Evolutionary conservation across 2,888 invertebrate genomes (phyloP).

Genomic region (Thera britannica): DNA sequence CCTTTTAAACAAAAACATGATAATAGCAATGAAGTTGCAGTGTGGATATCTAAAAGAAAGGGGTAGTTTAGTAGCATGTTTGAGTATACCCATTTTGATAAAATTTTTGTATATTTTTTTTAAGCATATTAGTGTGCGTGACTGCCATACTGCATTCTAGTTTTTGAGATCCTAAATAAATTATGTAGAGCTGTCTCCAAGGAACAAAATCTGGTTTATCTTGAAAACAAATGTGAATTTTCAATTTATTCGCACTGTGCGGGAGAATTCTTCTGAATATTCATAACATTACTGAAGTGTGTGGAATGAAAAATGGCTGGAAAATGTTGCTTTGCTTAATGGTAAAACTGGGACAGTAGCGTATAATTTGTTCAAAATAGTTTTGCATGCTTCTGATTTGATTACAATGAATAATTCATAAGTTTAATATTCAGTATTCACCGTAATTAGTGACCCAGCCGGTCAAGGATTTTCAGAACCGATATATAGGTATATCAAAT

Average conservation of each 20-base stretch:
- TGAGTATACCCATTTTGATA: too few species aligned
- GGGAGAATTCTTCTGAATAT: conserved; percentile 30
- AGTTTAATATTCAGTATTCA: not conserved
- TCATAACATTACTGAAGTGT: conserved; percentile 21
- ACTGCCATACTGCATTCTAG: conserved; percentile 5
- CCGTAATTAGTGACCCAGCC: not conserved
- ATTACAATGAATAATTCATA: not conserved
- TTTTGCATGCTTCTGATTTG: not conserved
- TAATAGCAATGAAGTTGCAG: too few species aligned
- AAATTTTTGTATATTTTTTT: too few species aligned
- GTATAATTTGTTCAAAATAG: not conserved
- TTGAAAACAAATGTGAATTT: conserved; percentile 35
- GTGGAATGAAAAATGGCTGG: conserved; percentile 15
- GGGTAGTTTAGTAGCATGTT: too few species aligned
- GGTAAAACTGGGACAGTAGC: conserved; percentile 1
- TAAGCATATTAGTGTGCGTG: not conserved
- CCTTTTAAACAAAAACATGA: too few species aligned
- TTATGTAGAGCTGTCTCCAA: conserved; percentile 36
- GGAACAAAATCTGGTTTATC: conserved; percentile 33
- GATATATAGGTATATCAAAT: too few species aligned
- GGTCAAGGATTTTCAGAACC: not conserved
- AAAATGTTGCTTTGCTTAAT: conserved; percentile 7
- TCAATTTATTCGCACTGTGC: conserved; percentile 33
- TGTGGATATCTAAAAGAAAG: too few species aligned
- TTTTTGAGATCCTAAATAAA: conserved; percentile 30